Evolutionary conservation across 2,113 vertebrate species (phyloP).

Genomic region (Numida meleagris): DNA sequence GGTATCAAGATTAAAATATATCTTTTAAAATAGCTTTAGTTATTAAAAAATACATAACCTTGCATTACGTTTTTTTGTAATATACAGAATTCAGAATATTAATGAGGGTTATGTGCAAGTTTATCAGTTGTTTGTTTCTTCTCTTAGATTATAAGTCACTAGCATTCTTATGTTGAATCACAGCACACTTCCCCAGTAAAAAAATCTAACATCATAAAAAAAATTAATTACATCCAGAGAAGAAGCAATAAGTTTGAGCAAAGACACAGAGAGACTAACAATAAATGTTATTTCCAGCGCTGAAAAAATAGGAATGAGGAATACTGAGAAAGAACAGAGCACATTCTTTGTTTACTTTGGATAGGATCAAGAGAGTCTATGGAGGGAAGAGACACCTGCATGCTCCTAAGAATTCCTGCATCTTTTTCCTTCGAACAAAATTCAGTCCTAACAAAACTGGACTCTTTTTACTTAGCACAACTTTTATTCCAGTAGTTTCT

Average conservation of each 20-base stretch:
- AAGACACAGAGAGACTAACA: background rate
- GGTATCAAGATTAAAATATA: background rate
- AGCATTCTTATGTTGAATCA: background rate
- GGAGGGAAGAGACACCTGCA: background rate
- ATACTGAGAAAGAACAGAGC: background rate
- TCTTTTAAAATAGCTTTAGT: background rate
- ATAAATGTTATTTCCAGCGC: background rate
- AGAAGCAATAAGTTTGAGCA: background rate
- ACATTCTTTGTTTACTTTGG: background rate
- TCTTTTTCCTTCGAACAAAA: background rate
- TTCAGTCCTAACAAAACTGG: background rate
- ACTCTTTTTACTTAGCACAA: background rate
- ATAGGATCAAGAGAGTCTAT: background rate
- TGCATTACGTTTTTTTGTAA: background rate
- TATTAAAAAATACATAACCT: background rate
- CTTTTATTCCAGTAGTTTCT: background rate
- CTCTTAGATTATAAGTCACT: background rate
- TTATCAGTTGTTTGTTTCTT: background rate
- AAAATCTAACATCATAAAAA: background rate
- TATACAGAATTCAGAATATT: background rate
- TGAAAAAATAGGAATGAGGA: background rate
- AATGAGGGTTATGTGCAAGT: background rate
- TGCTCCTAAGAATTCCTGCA: background rate
- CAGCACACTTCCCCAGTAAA: background rate
- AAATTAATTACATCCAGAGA: background rate